Evolutionary conservation across 2,113 vertebrate genomes (phyloP).

Genomic region (Silurus meridionalis): DNA sequence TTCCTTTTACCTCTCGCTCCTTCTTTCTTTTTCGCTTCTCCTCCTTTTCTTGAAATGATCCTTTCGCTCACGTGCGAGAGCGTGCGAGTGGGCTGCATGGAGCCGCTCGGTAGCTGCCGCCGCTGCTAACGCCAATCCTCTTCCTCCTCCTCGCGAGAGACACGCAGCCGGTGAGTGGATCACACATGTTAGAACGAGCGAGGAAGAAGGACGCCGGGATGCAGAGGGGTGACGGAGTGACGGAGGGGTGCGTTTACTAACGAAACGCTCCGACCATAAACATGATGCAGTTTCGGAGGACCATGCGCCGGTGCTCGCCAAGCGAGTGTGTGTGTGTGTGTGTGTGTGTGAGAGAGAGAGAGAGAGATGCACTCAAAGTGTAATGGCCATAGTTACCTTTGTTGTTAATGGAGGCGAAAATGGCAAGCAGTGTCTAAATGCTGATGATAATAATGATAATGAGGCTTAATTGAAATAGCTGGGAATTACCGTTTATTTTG

Average conservation of each 20-base stretch:
- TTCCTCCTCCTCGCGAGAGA: conserved; percentile 63
- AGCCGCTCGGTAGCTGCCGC: conserved; percentile 63
- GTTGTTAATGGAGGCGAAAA: conserved; percentile 57
- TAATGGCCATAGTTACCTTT: conserved; percentile 42
- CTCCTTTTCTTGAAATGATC: conserved; percentile 56
- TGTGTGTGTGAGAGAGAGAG: conserved; percentile 25
- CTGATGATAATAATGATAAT: conserved; percentile 62
- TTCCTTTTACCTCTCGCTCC: too few species aligned
- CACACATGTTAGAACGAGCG: conserved; percentile 61
- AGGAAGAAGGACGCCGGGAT: conserved; percentile 32
- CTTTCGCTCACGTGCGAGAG: conserved; percentile 50
- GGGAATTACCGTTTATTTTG: conserved; percentile 33
- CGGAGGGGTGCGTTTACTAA: conserved; percentile 43
- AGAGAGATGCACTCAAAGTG: conserved; percentile 37
- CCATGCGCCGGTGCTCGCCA: conserved; percentile 17
- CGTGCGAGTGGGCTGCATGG: conserved; percentile 61
- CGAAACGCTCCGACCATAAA: conserved; percentile 61
- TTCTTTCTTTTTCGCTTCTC: conserved; percentile 56
- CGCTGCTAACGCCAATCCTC: conserved; percentile 62
- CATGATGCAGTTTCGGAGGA: conserved; percentile 49
- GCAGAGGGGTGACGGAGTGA: background rate
- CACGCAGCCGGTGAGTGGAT: conserved; percentile 81
- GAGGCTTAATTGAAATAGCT: conserved; percentile 64
- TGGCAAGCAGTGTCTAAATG: conserved; percentile 50
- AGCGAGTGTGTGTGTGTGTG: conserved; percentile 21